Evolutionary conservation across 2,888 invertebrate species (phyloP), one percentile per base, ranked within the genome.

Genomic region (Gymnocheta viridis): DNA sequence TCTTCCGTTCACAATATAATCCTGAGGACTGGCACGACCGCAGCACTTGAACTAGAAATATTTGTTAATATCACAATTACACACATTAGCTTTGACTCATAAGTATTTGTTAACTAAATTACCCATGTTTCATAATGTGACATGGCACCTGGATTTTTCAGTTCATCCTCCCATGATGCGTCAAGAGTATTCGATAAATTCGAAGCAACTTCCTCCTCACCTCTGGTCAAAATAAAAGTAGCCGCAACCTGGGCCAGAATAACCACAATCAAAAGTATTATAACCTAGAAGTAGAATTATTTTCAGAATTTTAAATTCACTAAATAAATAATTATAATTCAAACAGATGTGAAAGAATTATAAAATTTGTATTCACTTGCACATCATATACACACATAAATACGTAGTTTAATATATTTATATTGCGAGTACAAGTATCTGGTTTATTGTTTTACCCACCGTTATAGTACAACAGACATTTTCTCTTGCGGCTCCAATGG

Each of bases 381-480:
- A n/a, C n/a, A n/a, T n/a, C n/a, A n/a, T n/a, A n/a, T n/a, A n/a
- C n/a, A n/a, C n/a, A n/a, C n/a, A n/a, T n/a, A n/a, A n/a, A n/a
- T n/a, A n/a, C n/a, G n/a, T n/a, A n/a, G n/a, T n/a, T n/a, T n/a
- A n/a, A n/a, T n/a, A n/a, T 24, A 51, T 17, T 51, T 51, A 27
- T 4, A 51, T 6, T 32, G 10, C 32, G 32, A 3, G 32, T n/a
- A n/a, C n/a, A n/a, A 22, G 12, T 1, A 0, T 10, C 2, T 12
- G 1, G 32, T 22, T 7, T 56, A 17, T 32, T 51, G 4, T 4
- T 17, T 12, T 27, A 86, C 95, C 94, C 92, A 97, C 96, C 89
- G 96, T 96, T 89, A 96, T 93, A 72, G 96, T 94, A 94, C 97
- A 96, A 93, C 96, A 97, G 90, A 96, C 95, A 91, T 96, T 96